Evolutionary conservation across 2,888 invertebrate species (phyloP).

Genomic region (Hylaea fasciaria): DNA sequence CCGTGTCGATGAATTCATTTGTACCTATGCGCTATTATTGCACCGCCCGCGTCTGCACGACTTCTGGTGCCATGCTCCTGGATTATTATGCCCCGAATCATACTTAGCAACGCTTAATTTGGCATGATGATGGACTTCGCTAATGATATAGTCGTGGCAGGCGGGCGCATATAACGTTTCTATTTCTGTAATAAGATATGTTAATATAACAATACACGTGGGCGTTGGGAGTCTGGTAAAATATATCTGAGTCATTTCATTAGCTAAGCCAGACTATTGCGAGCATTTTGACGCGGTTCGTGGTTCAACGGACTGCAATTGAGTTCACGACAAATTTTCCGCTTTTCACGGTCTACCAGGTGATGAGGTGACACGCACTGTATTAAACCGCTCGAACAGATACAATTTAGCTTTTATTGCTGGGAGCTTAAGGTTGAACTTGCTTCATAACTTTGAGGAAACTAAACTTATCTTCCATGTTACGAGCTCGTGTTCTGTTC

Average conservation of each 20-base stretch:
- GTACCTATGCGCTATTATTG: conserved; percentile 62
- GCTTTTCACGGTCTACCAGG: conserved; percentile 65
- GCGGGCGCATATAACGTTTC: conserved; percentile 30
- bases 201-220: conserved; percentile 51
- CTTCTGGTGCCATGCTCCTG: conserved; percentile 39
- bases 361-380: conserved; percentile 36
- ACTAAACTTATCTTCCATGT: conserved; percentile 33
- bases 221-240: conserved; percentile 48
- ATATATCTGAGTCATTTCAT: conserved; percentile 52
- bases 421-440: conserved; percentile 13
- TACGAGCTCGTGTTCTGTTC: conserved; percentile 25
- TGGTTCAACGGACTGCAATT: conserved; percentile 71
- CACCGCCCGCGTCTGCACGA: conserved; percentile 60
- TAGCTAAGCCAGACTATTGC: conserved; percentile 54
- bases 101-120: conserved; percentile 27
- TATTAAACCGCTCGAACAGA: conserved; percentile 38
- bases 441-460: conserved; percentile 5
- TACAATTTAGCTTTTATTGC: conserved; percentile 41
- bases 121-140: conserved; percentile 26
- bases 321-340: conserved; percentile 69
- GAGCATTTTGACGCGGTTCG: conserved; percentile 33
- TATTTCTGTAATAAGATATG: conserved; percentile 45
- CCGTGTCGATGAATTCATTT: conserved; percentile 73
- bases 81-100: conserved; percentile 28
- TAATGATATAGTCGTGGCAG: conserved; percentile 29